Percentiles rank a stretch among this genome's conserved stretches.
Conservation (phyloP, 2,113 vertebrate genomes). For the Fregata magnificens region DNA sequence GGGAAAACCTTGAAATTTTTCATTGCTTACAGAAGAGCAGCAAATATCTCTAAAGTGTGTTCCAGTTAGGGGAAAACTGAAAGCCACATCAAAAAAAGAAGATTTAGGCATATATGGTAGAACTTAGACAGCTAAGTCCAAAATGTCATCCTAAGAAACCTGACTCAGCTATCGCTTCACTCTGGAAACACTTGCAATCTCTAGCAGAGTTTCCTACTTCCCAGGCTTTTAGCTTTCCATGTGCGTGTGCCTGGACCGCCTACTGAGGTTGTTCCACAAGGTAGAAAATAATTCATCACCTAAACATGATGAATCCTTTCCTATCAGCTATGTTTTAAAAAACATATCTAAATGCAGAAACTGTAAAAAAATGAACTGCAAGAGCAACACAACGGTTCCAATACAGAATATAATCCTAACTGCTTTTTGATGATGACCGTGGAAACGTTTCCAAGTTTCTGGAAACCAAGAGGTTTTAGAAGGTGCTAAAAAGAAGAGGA, state of each 20-base stretch:
- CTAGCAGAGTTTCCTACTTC: not conserved
- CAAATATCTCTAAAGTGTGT: not conserved
- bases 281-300: not conserved
- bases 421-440: accelerated
- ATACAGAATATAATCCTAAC: not conserved
- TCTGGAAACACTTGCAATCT: not conserved
- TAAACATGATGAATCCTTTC: not conserved
- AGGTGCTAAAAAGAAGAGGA: not conserved
- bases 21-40: not conserved
- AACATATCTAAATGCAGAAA: not conserved
- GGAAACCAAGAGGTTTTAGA: not conserved
- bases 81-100: not conserved
- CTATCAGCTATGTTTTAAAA: not conserved
- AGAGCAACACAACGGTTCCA: not conserved
- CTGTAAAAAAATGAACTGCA: not conserved
- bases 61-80: not conserved
- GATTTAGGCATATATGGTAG: not conserved
- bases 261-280: not conserved
- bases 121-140: not conserved
- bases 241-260: not conserved
- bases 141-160: not conserved
- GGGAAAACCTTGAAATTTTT: not conserved
- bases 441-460: not conserved
- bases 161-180: not conserved
- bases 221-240: not conserved